These are phyloP conservation scores for Drosophila trapezifrons DNA, from an alignment of 1,140 invertebrate species.

Conservation along the genomic window DNA sequence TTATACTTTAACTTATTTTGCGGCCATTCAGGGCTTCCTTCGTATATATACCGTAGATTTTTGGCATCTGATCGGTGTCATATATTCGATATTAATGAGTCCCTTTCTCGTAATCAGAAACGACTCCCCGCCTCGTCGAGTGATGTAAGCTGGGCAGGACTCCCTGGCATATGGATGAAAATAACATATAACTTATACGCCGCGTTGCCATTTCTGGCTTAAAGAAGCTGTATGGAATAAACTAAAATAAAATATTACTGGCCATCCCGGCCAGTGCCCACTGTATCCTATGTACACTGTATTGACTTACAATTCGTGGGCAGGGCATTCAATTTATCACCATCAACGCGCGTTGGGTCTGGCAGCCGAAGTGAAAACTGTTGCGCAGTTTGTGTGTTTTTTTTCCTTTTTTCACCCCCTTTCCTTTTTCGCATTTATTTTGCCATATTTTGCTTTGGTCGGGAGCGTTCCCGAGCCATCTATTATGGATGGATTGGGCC, in stretches of 20 bases:
- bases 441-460: constrained; percentile 7
- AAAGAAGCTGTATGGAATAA: neutral
- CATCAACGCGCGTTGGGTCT: constrained; percentile 12
- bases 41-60: neutral
- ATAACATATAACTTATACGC: constrained; percentile 2
- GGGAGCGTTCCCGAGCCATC: neutral
- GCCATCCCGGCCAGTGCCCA: neutral
- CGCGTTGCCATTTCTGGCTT: neutral
- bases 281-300: constrained; percentile 42
- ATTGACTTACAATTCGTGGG: constrained; percentile 54
- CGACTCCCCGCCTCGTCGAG: no score
- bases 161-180: neutral
- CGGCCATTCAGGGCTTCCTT: neutral
- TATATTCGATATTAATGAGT: neutral
- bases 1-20: constrained; percentile 7
- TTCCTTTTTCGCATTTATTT: constrained; percentile 11
- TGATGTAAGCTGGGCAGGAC: constrained; percentile 4
- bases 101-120: neutral
- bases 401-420: neutral
- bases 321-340: constrained; percentile 40
- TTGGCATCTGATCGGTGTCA: neutral
- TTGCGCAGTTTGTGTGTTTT: constrained; percentile 61
- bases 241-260: neutral
- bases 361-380: constrained; percentile 52
- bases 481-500: constrained; percentile 6